Base-by-base conservation (phyloP, 2,888 invertebrate species). In the Coremacera marginata region DNA sequence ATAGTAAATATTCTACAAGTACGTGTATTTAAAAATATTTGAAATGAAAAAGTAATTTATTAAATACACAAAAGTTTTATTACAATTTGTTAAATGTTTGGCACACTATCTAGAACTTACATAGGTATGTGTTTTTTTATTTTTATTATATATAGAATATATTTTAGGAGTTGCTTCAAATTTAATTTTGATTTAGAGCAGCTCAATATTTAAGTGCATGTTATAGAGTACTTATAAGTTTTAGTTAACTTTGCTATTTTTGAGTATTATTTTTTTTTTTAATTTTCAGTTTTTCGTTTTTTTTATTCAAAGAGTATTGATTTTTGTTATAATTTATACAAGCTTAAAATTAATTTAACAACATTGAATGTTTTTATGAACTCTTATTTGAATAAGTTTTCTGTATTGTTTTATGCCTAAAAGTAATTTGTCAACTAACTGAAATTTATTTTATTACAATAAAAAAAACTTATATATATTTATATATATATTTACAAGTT, bases 71-170 rank as follows among this genome's bases (percentile, higher is more conserved):
- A 63, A 57, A 52, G 22, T 22, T 34, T 62, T 19, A 51, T 70
- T 67, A 71, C 84, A 83, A 83, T 37, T 81, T 84, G 27, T 75
- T 70, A 70, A 70, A 11, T 82, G 84, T 83, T 86, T 88, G 89
- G 88, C 88, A 88, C 89, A 85, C 86, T 86, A 85, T 87, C 85
- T 85, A 89, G 87, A 88, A 88, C 88, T 88, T 88, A 83, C 82
- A 68, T 68, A 77, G 37, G 31, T 79, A 60, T 68, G 60, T 70
- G 57, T 75, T 22, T 71, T 49, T 22, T 34, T 75, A 63, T 80
- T 77, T 44, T 67, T 71, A 72, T 78, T 70, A 65, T 75, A 68
- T 80, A 73, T 78, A 25, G 60, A 60, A 76, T 77, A 31, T 49
- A 37, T 62, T 78, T 75, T 76, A 78, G 79, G 79, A 79, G 11